These are phyloP conservation scores for Atractosteus spatula DNA, from an alignment of 2,113 vertebrate species.

Conservation along the genomic window DNA sequence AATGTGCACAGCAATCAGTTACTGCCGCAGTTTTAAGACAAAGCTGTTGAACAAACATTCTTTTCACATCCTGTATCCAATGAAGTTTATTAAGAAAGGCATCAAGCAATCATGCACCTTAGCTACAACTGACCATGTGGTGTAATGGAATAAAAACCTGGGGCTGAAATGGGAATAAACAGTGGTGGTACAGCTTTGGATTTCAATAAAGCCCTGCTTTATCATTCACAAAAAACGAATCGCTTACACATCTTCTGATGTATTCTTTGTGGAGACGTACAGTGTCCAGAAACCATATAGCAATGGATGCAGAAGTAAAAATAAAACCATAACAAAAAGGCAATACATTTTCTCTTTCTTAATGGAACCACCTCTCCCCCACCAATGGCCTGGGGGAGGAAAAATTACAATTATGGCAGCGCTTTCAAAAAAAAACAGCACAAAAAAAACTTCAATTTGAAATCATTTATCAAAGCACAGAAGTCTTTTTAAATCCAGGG, in stretches of 20 bases:
- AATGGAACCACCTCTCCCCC: not conserved
- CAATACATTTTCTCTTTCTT: not conserved
- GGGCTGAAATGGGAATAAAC: slow-evolving; percentile 18
- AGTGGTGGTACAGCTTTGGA: slow-evolving; percentile 21
- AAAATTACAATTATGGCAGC: slow-evolving; percentile 18
- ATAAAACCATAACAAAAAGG: not conserved
- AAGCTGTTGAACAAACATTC: not conserved
- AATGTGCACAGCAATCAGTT: not conserved
- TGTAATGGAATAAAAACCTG: slow-evolving; percentile 35
- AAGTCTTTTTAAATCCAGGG: too few relatives aligned
- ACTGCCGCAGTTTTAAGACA: not conserved
- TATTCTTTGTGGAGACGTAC: not conserved
- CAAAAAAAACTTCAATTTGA: not conserved
- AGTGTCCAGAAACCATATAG: not conserved
- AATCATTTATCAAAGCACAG: too few relatives aligned
- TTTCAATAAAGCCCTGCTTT: not conserved
- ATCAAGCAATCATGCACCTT: slow-evolving; percentile 43
- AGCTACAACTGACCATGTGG: slow-evolving; percentile 32
- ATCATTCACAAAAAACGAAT: not conserved
- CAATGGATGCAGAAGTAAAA: not conserved
- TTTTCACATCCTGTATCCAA: not conserved
- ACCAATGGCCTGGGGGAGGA: slow-evolving; percentile 3
- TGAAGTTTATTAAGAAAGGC: not conserved
- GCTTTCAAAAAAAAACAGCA: slow-evolving; percentile 21
- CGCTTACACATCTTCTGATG: not conserved